Conservation (phyloP, 2,113 vertebrate species). For the Hucho hucho region DNA sequence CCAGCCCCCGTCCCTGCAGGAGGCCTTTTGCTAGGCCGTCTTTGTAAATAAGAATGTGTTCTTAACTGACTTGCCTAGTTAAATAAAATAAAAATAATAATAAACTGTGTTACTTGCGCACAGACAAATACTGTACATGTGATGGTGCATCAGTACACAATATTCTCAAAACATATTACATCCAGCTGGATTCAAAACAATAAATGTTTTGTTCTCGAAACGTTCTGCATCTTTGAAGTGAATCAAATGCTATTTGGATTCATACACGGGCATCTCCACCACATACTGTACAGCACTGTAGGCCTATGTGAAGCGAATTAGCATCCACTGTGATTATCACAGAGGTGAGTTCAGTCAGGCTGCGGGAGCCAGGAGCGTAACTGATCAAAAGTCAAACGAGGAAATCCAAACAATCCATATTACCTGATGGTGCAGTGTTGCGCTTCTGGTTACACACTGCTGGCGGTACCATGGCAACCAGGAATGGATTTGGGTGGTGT, state of each 20-base stretch:
- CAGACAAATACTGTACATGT: too few relatives aligned
- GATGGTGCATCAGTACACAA: too few relatives aligned
- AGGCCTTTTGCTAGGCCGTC: too few relatives aligned
- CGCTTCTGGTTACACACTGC: constrained; percentile 46
- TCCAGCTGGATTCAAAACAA: constrained; percentile 9
- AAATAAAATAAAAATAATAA: neutral
- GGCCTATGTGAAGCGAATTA: constrained; percentile 18
- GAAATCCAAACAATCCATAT: constrained; percentile 38
- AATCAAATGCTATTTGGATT: constrained; percentile 28
- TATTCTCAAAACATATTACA: constrained; percentile 15
- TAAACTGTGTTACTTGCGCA: neutral
- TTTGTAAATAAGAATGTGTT: too few relatives aligned
- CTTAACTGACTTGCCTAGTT: too few relatives aligned
- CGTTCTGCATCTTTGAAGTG: neutral
- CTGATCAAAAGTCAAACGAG: constrained; percentile 50
- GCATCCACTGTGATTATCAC: constrained; percentile 22
- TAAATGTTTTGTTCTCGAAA: constrained; percentile 3
- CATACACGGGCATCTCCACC: neutral
- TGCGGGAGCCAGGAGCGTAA: neutral
- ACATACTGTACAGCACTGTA: too few relatives aligned
- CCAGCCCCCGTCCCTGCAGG: too few relatives aligned
- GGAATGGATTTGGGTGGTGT: constrained; percentile 59
- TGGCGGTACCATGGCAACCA: constrained; percentile 59
- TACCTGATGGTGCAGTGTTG: constrained; percentile 43
- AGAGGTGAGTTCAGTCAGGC: constrained; percentile 15